Evolutionary conservation across 2,113 vertebrate genomes (phyloP), one percentile per base, ranked within the genome.

Genomic region (Urocitellus parryii): DNA sequence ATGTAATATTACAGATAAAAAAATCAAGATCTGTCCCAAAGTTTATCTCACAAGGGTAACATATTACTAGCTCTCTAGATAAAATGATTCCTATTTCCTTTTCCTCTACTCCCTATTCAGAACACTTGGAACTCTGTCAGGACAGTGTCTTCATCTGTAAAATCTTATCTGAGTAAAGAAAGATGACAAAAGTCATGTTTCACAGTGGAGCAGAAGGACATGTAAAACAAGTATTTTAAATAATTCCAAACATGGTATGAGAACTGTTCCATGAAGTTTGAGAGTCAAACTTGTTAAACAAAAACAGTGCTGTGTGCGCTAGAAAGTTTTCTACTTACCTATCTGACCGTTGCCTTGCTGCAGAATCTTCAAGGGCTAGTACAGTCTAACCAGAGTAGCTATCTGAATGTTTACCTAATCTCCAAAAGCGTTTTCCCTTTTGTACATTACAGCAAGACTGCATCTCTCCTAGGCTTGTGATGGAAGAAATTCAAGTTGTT

Each of bases 111-210:
- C 37, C 37, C n/a, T 1, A 2, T 80, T 92, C 53, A 88, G 76
- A 95, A 95, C 51, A 92, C 72, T 94, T 92, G 70, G 67, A 94
- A 78, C n/a, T 51, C 42, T 74, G 17, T 51, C 86, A 89, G 58
- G 13, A 17, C 17, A 48, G 61, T 84, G 27, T 74, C 34, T 29
- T 85, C 7, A 61, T 45, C 70, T 83, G 56, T 87, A 58, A 95
- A 80, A 90, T 92, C 92, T 92, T 84, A 78, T 76, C 51, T 76
- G 32, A 3, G 37, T 81, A 88, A 78, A 89, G n/a, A 86, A 86
- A 90, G 25, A 37, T 80, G 11, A 42, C 48, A 29, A 32, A 83
- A 67, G 9, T 74, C 48, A 90, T 92, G 67, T 70, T 63, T 93
- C 37, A 45, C 85, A 76, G 24, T 53, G 42, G 51, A 89, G 27